Base-by-base conservation (phyloP, 1,140 invertebrate genomes). In the Drosophila malerkotliana region DNA sequence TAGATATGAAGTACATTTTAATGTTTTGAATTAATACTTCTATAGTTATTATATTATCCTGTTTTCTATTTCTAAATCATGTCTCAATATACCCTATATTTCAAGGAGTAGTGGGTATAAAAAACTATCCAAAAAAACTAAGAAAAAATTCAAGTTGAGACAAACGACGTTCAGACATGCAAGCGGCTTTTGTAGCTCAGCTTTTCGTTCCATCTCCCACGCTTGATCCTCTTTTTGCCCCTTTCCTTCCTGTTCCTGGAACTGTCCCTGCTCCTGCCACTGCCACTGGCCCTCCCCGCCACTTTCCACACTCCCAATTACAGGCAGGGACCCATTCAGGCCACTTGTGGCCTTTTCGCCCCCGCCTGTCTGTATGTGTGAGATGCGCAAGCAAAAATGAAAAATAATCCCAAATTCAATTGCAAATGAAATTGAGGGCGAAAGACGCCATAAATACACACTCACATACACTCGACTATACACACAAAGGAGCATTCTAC, bases 361-460 rank as follows among this genome's bases (percentile, higher is more conserved):
- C 21, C 41, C 34, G 52, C 8, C 9, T 51, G 37, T 10, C 6
- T 44, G 63, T 68, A 24, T 56, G 67, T 51, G 66, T 53, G 60
- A 73, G 81, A 79, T 79, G 72, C 72, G 75, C 74, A 83, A 77
- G 72, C 74, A 78, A 79, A 88, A 87, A 87, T 87, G 79, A 87
- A 87, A 88, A 87, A 88, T 87, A 87, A 87, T 87, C 76, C 83
- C 83, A 88, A 87, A 87, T 87, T 87, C 83, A 87, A 87, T 87
- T 87, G 83, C 83, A 83, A 87, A 87, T 85, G 83, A 87, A 87
- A 87, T 87, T 87, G 83, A 87, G 83, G 82, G 83, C 79, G 61
- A 83, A 87, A 79, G 55, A 78, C 81, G 67, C 73, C 66, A 80
- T 83, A 77, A 82, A 87, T 76, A 79, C 75, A 76, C 45, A 73